phyloP scores from a whole-genome alignment of 2,888 invertebrate genomes.

The Harmothoe impar region DNA sequence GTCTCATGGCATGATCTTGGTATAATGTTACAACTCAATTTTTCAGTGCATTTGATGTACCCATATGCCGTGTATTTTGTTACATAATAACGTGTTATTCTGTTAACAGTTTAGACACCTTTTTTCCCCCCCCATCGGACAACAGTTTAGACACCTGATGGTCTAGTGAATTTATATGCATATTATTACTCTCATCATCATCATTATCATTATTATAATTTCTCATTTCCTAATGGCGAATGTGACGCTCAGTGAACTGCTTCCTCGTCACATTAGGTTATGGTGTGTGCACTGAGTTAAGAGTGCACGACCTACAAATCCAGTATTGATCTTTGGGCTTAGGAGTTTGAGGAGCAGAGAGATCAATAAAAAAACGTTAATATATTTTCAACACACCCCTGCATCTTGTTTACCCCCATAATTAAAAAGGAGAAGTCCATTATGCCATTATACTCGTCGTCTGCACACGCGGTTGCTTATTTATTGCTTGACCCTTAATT shows the following conservation, averaged over 20 bases:
- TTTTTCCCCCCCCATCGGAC: no score
- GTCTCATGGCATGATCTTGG: neutral
- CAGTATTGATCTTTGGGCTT: no score
- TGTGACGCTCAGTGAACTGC: neutral
- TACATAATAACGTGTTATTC: neutral
- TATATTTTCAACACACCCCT: no score
- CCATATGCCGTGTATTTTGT: neutral
- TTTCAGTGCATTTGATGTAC: neutral
- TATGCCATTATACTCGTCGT: no score
- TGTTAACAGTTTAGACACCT: neutral
- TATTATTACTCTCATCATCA: neutral
- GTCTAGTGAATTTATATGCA: neutral
- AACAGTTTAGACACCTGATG: neutral
- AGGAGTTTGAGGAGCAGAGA: no score
- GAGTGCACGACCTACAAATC: no score
- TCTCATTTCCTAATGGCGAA: neutral
- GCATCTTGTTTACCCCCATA: no score
- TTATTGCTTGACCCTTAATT: no score
- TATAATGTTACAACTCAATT: neutral
- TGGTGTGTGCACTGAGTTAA: no score
- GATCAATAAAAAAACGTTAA: no score
- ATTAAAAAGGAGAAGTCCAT: no score
- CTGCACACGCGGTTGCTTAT: no score
- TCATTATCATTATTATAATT: neutral
- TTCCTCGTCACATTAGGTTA: neutral